Percentiles rank a stretch among this genome's conserved stretches.
Evolutionary conservation across 2,113 vertebrate species (phyloP).

Genomic region (Campylorhamphus procurvoides): DNA sequence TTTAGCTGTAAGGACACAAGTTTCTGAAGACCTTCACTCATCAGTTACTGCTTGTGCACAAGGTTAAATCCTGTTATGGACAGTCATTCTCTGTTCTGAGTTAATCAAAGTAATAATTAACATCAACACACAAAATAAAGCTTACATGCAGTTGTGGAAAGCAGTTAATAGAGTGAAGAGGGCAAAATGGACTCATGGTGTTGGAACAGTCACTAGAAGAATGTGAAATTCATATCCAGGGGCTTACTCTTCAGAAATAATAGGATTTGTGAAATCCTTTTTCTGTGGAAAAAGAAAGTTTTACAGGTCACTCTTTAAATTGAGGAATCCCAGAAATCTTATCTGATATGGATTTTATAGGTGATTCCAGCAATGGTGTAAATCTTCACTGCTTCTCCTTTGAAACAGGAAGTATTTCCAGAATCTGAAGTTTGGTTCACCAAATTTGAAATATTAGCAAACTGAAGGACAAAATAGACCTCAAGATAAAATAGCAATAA

Average conservation of each 20-base stretch:
- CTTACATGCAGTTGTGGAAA: neutral
- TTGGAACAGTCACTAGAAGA: neutral
- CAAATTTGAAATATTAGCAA: neutral
- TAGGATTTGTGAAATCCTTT: neutral
- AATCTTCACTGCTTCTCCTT: neutral
- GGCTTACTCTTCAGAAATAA: neutral
- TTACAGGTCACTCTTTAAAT: neutral
- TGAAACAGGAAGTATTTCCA: neutral
- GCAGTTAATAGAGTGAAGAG: neutral
- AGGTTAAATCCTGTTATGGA: neutral
- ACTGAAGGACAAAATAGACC: neutral
- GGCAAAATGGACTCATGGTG: neutral
- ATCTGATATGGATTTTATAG: neutral
- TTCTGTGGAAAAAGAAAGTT: neutral
- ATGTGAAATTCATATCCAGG: neutral
- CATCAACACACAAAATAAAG: neutral
- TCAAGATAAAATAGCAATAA: neutral
- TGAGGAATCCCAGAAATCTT: neutral
- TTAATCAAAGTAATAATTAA: constrained; percentile 14
- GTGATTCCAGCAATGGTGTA: neutral
- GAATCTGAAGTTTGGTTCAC: neutral
- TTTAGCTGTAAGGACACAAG: neutral
- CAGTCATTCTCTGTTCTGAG: neutral
- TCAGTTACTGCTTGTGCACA: neutral
- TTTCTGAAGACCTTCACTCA: neutral